Base-by-base conservation (phyloP, 2,797 vertebrate genomes). In the Scomberomorus guttatus region DNA sequence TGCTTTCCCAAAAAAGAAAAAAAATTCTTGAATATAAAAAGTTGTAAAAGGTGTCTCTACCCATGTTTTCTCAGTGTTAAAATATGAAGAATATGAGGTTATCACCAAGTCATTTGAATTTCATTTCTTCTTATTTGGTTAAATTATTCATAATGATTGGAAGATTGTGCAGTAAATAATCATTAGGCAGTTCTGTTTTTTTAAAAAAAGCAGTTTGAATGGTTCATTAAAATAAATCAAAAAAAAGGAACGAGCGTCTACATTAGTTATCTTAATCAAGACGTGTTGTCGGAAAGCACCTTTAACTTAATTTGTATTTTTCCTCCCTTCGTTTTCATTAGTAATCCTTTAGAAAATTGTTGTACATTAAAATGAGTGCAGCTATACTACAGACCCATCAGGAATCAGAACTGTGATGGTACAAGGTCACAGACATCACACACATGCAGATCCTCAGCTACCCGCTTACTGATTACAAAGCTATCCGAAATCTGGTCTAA, bases 181-280 rank as follows among this genome's bases (percentile, higher is more conserved):
- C 83, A 90, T 87, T 73, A 79, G 79, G 74, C 75, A 27, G 70
- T 57, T 87, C 66, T 63, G 51, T 80, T n/a, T n/a, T n/a, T n/a
- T n/a, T 17, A 59, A 54, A 72, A 89, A 34, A 81, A 63, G 27
- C 62, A 4, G 44, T 77, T 83, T 89, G 76, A 90, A 87, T 85
- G 68, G 74, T 88, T 90, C 76, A 90, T 93, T 87, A 89, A 82
- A 89, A 79, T 75, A 27, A 87, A 80, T 84, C 54, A 70, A 60
- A 87, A 73, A 73, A 80, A 59, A 32, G 68, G 65, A 81, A 25
- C 62, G 80, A 72, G 70, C 80, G 73, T 76, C 81, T 66, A 58
- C 78, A 67, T 83, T 86, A 82, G 77, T 90, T 85, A 81, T 66
- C 3, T 88, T 89, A 88, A 89, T 91, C 75, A 89, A 79, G 85